Evolutionary conservation across 2,888 invertebrate species (phyloP).

Genomic region (Matsumyia berberina): DNA sequence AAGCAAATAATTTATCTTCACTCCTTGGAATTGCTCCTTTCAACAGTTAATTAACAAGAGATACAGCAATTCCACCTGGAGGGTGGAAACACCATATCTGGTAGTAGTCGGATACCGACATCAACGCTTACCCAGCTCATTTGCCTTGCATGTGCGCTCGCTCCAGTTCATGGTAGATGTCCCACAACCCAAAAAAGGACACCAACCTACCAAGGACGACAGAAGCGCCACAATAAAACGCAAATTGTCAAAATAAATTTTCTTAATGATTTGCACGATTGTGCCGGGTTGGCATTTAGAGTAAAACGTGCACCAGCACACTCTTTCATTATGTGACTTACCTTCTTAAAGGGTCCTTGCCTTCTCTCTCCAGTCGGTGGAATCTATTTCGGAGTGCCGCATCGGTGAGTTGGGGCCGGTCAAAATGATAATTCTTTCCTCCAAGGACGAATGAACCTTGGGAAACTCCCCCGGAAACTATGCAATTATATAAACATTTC

Average conservation of each 20-base stretch:
- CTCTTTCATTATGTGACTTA: constrained; percentile 27
- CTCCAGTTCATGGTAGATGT: background rate
- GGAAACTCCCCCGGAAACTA: constrained; percentile 39
- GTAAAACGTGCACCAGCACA: constrained; percentile 56
- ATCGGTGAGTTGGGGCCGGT: constrained; percentile 16
- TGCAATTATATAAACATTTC: constrained; percentile 75
- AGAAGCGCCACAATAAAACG: constrained; percentile 73
- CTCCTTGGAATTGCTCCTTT: constrained; percentile 71
- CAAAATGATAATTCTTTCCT: constrained; percentile 45
- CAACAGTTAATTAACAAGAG: constrained; percentile 74
- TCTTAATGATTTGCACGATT: constrained; percentile 77
- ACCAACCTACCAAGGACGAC: constrained; percentile 53
- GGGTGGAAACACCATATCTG: constrained; percentile 34
- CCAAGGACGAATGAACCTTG: constrained; percentile 44
- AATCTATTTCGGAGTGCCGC: constrained; percentile 20
- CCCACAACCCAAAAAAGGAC: constrained; percentile 12
- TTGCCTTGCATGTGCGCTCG: constrained; percentile 52
- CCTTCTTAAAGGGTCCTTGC: constrained; percentile 22
- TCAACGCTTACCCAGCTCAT: constrained; percentile 58
- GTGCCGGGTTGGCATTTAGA: constrained; percentile 66
- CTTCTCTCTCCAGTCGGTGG: background rate
- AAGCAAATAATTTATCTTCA: constrained; percentile 74
- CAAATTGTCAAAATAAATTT: constrained; percentile 77
- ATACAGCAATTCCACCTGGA: constrained; percentile 35
- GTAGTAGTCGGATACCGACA: constrained; percentile 45